A percentile compares a stretch with the other conserved stretches of the same genome.
phyloP scores from a whole-genome alignment of 2,113 vertebrate species.

The Taxidea taxus region DNA sequence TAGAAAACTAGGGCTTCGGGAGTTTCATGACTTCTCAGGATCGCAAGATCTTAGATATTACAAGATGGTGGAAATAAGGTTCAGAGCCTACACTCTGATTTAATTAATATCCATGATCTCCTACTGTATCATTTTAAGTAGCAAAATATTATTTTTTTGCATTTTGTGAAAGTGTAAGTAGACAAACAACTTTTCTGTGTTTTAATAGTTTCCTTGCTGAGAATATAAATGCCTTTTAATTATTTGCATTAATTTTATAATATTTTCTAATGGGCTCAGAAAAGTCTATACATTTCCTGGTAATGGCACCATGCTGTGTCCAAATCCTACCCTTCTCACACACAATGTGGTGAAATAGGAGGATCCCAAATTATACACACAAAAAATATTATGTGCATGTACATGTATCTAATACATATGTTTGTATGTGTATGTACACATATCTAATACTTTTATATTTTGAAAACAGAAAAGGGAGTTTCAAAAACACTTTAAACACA shows the following conservation, averaged over 20 bases:
- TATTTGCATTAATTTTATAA: conserved; percentile 39
- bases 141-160: background rate
- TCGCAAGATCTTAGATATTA: background rate
- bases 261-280: background rate
- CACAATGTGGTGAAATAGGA: background rate
- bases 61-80: background rate
- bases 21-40: background rate
- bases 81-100: background rate
- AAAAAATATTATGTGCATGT: background rate
- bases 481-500: conserved; percentile 13
- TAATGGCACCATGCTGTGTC: background rate
- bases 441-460: background rate
- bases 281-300: conserved; percentile 39
- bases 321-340: background rate
- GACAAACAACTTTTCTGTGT: background rate
- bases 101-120: background rate
- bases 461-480: background rate
- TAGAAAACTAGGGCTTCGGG: background rate
- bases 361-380: background rate
- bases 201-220: background rate
- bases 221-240: background rate
- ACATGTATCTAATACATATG: background rate
- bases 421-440: too few species aligned
- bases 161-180: background rate
- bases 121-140: background rate